Percentiles rank a stretch among this genome's conserved stretches.
Evolutionary conservation across 2,797 vertebrate genomes (phyloP).

Genomic region (Epinephelus coioides): DNA sequence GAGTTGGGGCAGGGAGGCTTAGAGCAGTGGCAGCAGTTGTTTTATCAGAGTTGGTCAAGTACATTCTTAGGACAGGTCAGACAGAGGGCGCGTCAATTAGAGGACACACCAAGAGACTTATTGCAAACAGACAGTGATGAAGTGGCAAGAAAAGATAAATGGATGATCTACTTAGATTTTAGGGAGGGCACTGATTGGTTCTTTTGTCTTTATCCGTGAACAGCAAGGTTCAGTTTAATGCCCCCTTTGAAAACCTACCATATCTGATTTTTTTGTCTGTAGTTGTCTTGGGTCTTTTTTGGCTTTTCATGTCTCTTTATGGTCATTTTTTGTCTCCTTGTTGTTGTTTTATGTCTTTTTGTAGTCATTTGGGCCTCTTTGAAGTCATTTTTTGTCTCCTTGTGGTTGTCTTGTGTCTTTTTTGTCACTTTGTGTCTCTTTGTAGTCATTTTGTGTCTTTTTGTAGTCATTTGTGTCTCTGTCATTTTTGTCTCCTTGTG

Average conservation of each 20-base stretch:
- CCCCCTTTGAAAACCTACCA: background rate
- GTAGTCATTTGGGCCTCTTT: no score
- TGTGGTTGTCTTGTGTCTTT: no score
- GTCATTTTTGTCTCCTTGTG: no score
- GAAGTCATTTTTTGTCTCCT: no score
- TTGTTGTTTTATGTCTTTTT: no score
- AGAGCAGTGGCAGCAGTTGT: background rate
- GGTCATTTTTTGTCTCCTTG: no score
- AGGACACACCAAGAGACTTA: background rate
- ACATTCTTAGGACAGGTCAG: conserved; percentile 60
- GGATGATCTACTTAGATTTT: background rate
- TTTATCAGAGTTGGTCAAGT: conserved; percentile 16
- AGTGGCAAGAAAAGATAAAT: background rate
- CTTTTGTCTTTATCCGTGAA: background rate
- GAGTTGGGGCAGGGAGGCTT: background rate
- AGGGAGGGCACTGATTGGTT: background rate
- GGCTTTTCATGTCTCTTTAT: no score
- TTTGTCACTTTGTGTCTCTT: no score
- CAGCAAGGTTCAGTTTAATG: background rate
- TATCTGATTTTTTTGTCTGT: background rate
- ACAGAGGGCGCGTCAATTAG: conserved; percentile 26
- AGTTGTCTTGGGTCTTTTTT: no score
- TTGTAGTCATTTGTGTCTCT: fast-evolving
- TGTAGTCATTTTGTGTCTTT: no score
- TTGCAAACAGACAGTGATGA: conserved; percentile 9